Evolutionary conservation across 2,888 invertebrate species (phyloP), one percentile per base, ranked within the genome.

Genomic region (Hartigia nigra): DNA sequence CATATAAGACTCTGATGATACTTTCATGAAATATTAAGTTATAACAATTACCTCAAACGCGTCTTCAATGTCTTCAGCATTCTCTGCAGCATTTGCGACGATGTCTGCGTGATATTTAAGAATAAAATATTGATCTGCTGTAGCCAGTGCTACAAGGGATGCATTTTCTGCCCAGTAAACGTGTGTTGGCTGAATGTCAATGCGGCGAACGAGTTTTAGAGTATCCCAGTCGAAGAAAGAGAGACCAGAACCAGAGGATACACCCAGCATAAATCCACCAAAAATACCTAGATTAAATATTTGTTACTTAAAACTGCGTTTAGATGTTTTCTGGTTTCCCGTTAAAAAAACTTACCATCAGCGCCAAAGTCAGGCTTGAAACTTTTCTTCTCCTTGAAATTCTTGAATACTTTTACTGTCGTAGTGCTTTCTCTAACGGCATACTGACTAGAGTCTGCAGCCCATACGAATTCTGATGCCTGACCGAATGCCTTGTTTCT

Each of bases 391-490:
- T 99, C 98, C 91, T 99, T 99, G 92, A 99, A 99, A 92, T 99
- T 99, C 90, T 99, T 98, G 93, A 98, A 99, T 70, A 99, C 95
- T 88, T 97, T 97, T 34, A 99, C 96, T 1, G 96, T 96, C 76
- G 97, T 97, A 74, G 96, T 96, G 79, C 96, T 97, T 92, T 99
- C 99, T 32, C 98, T 93, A 0, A 96, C 96, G 0, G 97, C 97
- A 87, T 97, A 97, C 86, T 99, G 97, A 74, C 98, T 98, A 55
- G 98, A 98, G 91, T 99, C 99, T 76, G 96, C 94, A 0, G 98
- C 98, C 99, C 99, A 99, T 0, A 99, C 99, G 91, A 99, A 99
- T 92, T 99, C 99, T 87, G 98, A 97, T 0, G 99, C 99, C 14
- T 97, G 96, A 0, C 99, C 99, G 90, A 99, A 99, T 1, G 98